Conservation (phyloP, 2,888 invertebrate species). For the Caenorhabditis sp. region DNA sequence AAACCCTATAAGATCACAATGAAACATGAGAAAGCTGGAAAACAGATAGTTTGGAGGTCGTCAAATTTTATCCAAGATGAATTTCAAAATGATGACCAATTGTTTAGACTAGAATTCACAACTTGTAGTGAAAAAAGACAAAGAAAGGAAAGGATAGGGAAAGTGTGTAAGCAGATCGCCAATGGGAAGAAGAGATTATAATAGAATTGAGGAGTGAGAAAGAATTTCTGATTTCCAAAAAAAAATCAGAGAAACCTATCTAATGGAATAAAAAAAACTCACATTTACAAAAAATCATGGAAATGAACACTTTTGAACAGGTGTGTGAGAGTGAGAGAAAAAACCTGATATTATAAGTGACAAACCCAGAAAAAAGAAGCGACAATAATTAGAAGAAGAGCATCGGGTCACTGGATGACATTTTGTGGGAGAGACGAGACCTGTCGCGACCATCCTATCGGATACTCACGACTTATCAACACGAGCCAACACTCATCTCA, state of each 20-base stretch:
- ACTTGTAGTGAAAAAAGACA: slow-evolving; percentile 29
- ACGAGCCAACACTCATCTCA: too few species aligned
- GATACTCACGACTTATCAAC: too few species aligned
- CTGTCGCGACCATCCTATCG: too few species aligned
- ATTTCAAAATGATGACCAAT: slow-evolving; percentile 16
- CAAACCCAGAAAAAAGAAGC: slow-evolving; percentile 51
- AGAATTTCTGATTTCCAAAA: background rate
- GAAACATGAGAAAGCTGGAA: slow-evolving; percentile 59
- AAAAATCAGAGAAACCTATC: background rate
- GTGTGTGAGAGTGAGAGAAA: background rate
- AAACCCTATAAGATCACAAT: slow-evolving; percentile 69
- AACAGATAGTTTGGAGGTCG: slow-evolving; percentile 31
- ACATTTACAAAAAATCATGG: background rate
- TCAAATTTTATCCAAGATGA: background rate
- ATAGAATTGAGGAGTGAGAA: background rate
- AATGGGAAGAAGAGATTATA: background rate
- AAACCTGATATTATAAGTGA: slow-evolving; percentile 64
- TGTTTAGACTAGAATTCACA: slow-evolving; percentile 31
- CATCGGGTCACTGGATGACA: slow-evolving; percentile 77
- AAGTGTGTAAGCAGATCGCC: background rate
- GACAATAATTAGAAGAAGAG: slow-evolving; percentile 73
- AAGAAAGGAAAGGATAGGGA: slow-evolving; percentile 28
- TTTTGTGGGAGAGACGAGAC: slow-evolving; percentile 74
- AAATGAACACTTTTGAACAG: background rate
- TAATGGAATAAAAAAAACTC: background rate